Evolutionary conservation across 1,140 invertebrate species (phyloP).

Genomic region (Holcopasites calliopsidis): DNA sequence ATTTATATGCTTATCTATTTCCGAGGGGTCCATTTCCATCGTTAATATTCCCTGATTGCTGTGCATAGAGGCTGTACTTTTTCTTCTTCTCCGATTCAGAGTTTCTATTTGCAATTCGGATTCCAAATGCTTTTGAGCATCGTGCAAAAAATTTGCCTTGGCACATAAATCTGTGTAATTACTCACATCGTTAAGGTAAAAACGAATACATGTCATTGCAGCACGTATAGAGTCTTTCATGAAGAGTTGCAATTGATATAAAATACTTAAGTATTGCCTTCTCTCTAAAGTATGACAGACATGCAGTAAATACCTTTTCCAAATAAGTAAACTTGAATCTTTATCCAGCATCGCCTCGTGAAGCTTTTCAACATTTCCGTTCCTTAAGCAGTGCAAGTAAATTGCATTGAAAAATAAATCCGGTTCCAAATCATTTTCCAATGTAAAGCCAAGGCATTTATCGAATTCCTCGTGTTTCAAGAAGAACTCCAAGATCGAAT

Average conservation of each 20-base stretch:
- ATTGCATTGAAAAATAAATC: slow-evolving; percentile 86
- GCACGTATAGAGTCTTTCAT: slow-evolving; percentile 86
- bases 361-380: slow-evolving; percentile 82
- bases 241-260: slow-evolving; percentile 86
- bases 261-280: slow-evolving; percentile 82
- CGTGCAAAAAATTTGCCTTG: slow-evolving; percentile 80
- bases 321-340: slow-evolving; percentile 83
- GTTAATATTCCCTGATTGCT: slow-evolving; percentile 74
- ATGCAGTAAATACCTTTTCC: slow-evolving; percentile 85
- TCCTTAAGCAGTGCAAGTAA: slow-evolving; percentile 84
- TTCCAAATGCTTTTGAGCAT: slow-evolving; percentile 84
- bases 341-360: slow-evolving; percentile 82
- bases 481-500: slow-evolving; percentile 85
- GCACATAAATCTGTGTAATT: slow-evolving; percentile 81
- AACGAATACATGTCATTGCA: slow-evolving; percentile 86
- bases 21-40: slow-evolving; percentile 84
- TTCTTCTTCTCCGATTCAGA: slow-evolving; percentile 71
- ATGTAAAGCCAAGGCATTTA: slow-evolving; percentile 83
- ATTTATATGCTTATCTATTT: slow-evolving; percentile 85
- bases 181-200: slow-evolving; percentile 82
- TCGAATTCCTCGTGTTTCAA: slow-evolving; percentile 83
- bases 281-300: slow-evolving; percentile 85
- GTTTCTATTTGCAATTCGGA: slow-evolving; percentile 73
- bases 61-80: slow-evolving; percentile 67
- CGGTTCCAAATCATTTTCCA: slow-evolving; percentile 83